A percentile compares a stretch with the other conserved stretches of the same genome.
Conservation (phyloP, 2,888 invertebrate genomes). For the Anaspis maculata region DNA sequence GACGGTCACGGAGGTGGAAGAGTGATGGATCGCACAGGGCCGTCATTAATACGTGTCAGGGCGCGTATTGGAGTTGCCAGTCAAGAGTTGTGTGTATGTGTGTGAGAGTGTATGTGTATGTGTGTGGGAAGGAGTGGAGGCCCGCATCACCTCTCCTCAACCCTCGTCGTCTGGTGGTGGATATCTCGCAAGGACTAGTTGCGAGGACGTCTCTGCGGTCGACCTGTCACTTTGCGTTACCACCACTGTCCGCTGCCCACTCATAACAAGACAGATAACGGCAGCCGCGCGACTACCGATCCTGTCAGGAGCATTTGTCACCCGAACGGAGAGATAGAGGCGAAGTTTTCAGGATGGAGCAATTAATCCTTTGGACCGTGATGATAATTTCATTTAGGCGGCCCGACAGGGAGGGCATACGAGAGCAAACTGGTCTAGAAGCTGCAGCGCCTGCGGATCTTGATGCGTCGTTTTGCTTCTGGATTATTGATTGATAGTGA, state of each 20-base stretch:
- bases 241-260: slow-evolving; percentile 24
- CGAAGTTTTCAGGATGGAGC: no score
- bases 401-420: no score
- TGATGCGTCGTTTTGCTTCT: no score
- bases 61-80: slow-evolving; percentile 42
- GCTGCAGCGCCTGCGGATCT: no score
- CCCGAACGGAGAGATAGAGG: no score
- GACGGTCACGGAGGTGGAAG: slow-evolving; percentile 41
- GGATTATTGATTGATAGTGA: no score
- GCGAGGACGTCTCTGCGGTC: slow-evolving; percentile 28
- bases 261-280: slow-evolving; percentile 30
- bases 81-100: slow-evolving; percentile 22
- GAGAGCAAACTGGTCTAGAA: no score
- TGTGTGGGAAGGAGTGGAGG: no score
- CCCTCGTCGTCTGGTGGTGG: slow-evolving; percentile 19
- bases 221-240: slow-evolving; percentile 29
- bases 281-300: slow-evolving; percentile 22
- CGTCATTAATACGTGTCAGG: slow-evolving; percentile 45
- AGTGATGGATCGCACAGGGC: slow-evolving; percentile 43
- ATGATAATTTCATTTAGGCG: no score
- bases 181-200: slow-evolving; percentile 19
- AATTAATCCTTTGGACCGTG: no score
- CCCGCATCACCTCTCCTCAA: slow-evolving; percentile 21
- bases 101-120: no score
- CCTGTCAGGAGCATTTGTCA: slow-evolving; percentile 21